Percentiles rank a stretch among this genome's conserved stretches.
These are phyloP conservation scores for Melinopterus prodromus DNA, from an alignment of 2,888 invertebrate genomes.

Conservation along the genomic window DNA sequence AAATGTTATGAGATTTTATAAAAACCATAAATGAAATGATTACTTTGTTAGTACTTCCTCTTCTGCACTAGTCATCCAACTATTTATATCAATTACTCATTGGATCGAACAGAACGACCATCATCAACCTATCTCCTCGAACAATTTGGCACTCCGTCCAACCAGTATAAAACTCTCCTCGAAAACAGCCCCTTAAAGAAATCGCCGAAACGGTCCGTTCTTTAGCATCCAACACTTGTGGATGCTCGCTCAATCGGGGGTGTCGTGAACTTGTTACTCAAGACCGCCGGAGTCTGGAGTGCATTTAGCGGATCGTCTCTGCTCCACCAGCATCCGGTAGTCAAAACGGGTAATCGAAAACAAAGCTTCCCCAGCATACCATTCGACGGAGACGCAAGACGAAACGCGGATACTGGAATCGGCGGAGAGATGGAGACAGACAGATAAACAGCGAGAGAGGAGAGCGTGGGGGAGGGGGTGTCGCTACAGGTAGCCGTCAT, in stretches of 20 bases:
- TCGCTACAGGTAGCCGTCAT: conserved; percentile 44
- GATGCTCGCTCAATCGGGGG: background rate
- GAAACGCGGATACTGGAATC: background rate
- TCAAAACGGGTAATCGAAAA: conserved; percentile 4
- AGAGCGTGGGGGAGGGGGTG: background rate
- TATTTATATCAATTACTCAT: no score
- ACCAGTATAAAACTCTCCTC: background rate
- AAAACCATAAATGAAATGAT: no score
- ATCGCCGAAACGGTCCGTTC: background rate
- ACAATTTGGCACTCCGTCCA: background rate
- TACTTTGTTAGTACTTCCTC: no score
- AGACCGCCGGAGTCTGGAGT: background rate
- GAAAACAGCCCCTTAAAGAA: conserved; percentile 1
- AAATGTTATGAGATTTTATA: no score
- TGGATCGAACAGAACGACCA: background rate
- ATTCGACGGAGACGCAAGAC: background rate
- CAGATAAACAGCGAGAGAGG: background rate
- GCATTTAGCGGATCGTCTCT: background rate
- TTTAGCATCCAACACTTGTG: background rate
- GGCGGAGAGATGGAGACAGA: background rate
- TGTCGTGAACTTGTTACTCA: conserved; percentile 4
- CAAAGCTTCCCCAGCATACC: background rate
- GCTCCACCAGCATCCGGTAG: background rate
- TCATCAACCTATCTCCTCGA: background rate
- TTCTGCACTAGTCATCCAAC: no score